Evolutionary conservation across 2,113 vertebrate species (phyloP).

Genomic region (Oophaga pumilio): DNA sequence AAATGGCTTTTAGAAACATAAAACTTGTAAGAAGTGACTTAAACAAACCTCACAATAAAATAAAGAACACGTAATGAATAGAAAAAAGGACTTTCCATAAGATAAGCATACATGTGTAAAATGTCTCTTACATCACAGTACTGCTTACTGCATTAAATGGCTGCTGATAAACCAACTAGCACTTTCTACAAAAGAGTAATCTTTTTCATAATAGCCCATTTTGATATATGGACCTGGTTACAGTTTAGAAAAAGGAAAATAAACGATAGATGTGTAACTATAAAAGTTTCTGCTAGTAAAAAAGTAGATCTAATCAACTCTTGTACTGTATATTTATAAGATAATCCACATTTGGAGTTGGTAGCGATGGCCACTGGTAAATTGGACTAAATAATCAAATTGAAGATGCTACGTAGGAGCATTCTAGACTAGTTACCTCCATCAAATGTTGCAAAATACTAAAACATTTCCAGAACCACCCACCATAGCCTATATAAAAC

Average conservation of each 20-base stretch:
- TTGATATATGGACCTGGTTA: neutral
- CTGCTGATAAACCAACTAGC: neutral
- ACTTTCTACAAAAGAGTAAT: neutral
- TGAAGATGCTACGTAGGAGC: neutral
- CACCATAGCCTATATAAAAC: neutral
- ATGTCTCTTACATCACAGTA: neutral
- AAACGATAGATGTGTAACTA: neutral
- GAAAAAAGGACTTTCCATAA: neutral
- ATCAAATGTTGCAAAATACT: slow-evolving; percentile 11
- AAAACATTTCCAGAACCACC: slow-evolving; percentile 9
- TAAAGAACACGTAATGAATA: neutral
- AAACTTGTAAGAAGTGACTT: neutral
- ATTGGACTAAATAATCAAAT: neutral
- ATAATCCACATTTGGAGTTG: neutral
- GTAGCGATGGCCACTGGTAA: too few species aligned
- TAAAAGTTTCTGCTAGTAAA: neutral
- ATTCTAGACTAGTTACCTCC: neutral
- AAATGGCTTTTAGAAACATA: neutral
- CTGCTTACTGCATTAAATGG: neutral
- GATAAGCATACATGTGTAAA: neutral
- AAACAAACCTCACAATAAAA: neutral
- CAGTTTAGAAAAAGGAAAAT: slow-evolving; percentile 7
- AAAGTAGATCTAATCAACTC: neutral
- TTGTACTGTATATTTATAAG: neutral
- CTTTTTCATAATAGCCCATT: neutral